Conservation (phyloP, 2,888 invertebrate genomes). For the Theodoxus fluviatilis region DNA sequence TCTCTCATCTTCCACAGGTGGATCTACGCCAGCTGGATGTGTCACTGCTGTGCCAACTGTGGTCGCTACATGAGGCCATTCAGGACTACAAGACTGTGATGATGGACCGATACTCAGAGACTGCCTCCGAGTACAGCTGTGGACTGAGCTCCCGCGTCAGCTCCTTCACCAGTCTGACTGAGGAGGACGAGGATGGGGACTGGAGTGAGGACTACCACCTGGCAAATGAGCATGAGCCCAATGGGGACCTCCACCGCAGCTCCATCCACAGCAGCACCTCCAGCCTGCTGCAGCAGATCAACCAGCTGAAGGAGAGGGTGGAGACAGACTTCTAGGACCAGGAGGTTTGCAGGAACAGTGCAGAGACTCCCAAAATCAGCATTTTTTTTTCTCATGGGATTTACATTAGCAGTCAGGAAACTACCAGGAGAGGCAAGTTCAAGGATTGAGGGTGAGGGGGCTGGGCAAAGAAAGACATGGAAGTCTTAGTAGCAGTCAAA, state of each 20-base stretch:
- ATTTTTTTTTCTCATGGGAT: no score
- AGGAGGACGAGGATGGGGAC: conserved; percentile 41
- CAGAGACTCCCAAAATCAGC: no score
- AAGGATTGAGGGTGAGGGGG: no score
- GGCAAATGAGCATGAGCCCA: no score
- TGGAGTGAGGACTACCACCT: conserved; percentile 34
- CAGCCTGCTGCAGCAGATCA: conserved; percentile 53
- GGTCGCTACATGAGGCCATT: conserved; percentile 90
- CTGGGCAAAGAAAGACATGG: no score
- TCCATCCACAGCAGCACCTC: conserved; percentile 50
- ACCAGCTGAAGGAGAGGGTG: conserved; percentile 47
- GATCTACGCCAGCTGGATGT: conserved; percentile 87
- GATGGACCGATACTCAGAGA: conserved; percentile 54
- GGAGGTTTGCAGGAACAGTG: no score
- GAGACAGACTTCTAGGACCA: conserved; percentile 53
- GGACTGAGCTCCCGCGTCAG: conserved; percentile 50
- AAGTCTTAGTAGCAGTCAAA: no score
- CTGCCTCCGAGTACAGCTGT: conserved; percentile 54
- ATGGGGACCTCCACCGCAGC: no score
- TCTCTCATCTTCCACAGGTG: no score
- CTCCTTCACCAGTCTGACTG: conserved; percentile 52
- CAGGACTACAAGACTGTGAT: conserved; percentile 81
- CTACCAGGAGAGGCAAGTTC: no score
- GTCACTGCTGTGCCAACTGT: conserved; percentile 86
- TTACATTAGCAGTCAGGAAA: no score